phyloP scores from a whole-genome alignment of 2,888 invertebrate species.

The Lordiphosa andalusiaca region DNA sequence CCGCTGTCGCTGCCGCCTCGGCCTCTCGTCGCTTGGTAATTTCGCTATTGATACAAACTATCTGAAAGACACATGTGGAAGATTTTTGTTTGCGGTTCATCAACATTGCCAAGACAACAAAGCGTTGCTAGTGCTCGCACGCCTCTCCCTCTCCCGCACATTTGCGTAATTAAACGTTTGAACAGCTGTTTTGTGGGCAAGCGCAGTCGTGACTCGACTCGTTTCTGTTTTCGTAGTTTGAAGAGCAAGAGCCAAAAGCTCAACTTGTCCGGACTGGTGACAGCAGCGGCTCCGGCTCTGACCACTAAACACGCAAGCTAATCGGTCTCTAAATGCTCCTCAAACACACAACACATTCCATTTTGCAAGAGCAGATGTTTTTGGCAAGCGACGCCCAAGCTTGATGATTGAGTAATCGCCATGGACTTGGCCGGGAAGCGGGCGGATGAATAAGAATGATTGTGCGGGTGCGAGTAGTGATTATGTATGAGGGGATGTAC shows the following conservation, averaged over 20 bases:
- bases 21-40: conserved; percentile 56
- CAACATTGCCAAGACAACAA: conserved; percentile 46
- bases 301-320: conserved; percentile 2
- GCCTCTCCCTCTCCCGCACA: conserved; percentile 15
- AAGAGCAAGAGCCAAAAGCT: conserved; percentile 10
- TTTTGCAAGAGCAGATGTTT: conserved; percentile 29
- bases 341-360: conserved; percentile 13
- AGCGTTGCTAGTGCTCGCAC: conserved; percentile 14
- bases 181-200: conserved; percentile 34
- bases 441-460: conserved; percentile 2
- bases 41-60: conserved; percentile 69
- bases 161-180: conserved; percentile 26
- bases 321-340: conserved; percentile 2
- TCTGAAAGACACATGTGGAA: conserved; percentile 64
- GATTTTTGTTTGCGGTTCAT: conserved; percentile 52
- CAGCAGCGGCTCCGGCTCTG: conserved; percentile 2
- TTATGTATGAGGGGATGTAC: not conserved
- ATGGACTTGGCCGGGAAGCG: not conserved
- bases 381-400: conserved; percentile 13
- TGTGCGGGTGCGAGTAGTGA: conserved; percentile 1
- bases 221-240: conserved; percentile 3
- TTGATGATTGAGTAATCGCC: conserved; percentile 33
- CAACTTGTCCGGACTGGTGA: not conserved
- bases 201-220: conserved; percentile 22
- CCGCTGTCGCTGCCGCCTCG: conserved; percentile 36